Base-by-base conservation (phyloP, 1,140 invertebrate genomes). In the Orchesella cincta region DNA sequence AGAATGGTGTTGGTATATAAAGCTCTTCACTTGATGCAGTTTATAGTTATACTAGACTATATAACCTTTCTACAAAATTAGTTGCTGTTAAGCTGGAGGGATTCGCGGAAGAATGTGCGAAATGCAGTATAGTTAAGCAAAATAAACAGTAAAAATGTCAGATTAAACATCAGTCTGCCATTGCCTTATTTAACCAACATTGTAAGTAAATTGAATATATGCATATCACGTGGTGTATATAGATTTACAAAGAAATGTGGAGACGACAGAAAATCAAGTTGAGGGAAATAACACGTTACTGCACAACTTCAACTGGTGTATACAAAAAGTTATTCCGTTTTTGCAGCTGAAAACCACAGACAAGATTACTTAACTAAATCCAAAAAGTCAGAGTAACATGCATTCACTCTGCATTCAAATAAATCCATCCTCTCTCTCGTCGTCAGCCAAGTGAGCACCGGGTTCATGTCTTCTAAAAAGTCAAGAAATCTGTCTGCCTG, bases 81-180 rank as follows among this genome's bases (percentile, higher is more conserved):
- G 18, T 46, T 46, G 39, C 39, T 23, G 23, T 57, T 57, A 12
- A 57, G 52, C 52, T 57, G 52, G 52, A 57, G 23, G 5, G 52
- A 18, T 57, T 57, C 23, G 23, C 12, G 23, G 23, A 57, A 23
- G 52, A 57, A 57, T 57, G 52, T 57, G 52, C 52, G 14, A 57
- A 57, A 57, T 57, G 52, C 12, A 57, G 39, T 57, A n/a, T 5
- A 57, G 23, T 26, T 57, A n/a, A 57, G 14, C 23, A 14, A 57
- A 57, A 57, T 57, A 57, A 57, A 57, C 52, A 57, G 52, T 57
- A 57, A 57, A 57, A 57, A 57, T 57, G 52, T 57, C 52, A 57
- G 52, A 14, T 57, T 57, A 46, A 46, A 46, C 5, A 5, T 18
- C 39, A 46, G n/a, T n/a, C n/a, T n/a, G n/a, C n/a, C n/a, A n/a